Base-by-base conservation (phyloP, 2,888 invertebrate genomes). In the Lasioglossum calceatum region DNA sequence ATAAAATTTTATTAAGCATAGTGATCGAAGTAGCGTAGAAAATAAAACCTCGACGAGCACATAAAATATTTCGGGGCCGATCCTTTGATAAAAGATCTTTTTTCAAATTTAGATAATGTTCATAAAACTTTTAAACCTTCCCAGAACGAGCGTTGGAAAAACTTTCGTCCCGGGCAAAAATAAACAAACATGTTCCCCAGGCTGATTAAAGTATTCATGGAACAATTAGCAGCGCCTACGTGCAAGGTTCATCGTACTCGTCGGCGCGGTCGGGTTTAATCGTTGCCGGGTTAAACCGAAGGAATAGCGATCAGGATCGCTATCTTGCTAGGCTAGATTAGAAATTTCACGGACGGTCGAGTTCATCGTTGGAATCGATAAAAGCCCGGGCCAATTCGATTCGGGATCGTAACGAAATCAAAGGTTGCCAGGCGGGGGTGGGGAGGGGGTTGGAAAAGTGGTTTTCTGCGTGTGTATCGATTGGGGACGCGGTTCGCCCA, bases 401-500 rank as follows among this genome's bases (percentile, higher is more conserved):
- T 84, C 67, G n/a, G 71, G 82, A 88, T 77, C 81, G 64, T 85
- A 88, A 87, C 79, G 82, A 89, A 87, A 87, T 84, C 73, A 86
- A 82, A 89, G 77, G 81, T 85, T 39, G 44, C 44, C 71, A 36
- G 36, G 5, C 3, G 32, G 67, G 36, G 23, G 39, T 42, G 3
- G 12, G 4, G 23, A 71, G n/a, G 64, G 83, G 79, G 72, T 44
- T 77, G 86, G 67, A 86, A 82, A 90, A 86, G 87, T 82, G 89
- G 87, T 87, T 86, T 85, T 86, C 86, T 91, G 91, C 89, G 92
- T 92, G 92, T 89, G 92, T 94, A 95, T 94, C 94, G 94, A 95
- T 95, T 94, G 94, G 94, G 94, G 94, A 93, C 93, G 94, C 94
- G 90, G 94, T 93, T 93, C 94, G 94, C 93, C 93, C 92, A 88